Base-by-base conservation (phyloP, 2,797 vertebrate species). In the Sitta carolinensis region DNA sequence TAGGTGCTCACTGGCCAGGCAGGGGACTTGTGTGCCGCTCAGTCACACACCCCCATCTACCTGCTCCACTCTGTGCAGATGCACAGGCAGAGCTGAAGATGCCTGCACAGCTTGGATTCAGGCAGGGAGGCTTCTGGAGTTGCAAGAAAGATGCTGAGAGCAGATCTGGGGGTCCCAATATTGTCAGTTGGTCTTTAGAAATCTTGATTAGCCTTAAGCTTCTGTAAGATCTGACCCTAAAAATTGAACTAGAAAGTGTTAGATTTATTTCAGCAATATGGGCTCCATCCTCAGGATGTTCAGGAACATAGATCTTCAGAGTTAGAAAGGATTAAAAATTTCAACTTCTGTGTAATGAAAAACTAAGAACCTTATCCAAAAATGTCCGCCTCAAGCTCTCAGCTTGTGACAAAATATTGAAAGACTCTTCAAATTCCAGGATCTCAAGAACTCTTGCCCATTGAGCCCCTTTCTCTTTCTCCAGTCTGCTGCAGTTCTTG, bases 281-380 rank as follows among this genome's bases (percentile, higher is more conserved):
- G 73, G 40, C 48, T 91, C 38, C n/a, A 14, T 80, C 69, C n/a
- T 22, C 73, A 73, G 48, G 48, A 52, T 63, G 59, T 76, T 90
- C 52, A 47, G 76, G 48, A 91, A 34, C 85, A 86, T 11, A 88
- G 87, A 88, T 67, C 63, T 90, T 92, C 70, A 84, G 67, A 93
- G 63, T 10, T 66, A 88, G 45, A 70, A 94, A 47, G 87, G 69
- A 91, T 89, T 93, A 91, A 91, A 95, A 93, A 21, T 17, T 83
- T 94, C 42, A 68, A 8, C 67, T 79, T 16, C 47, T 30, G 26
- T 74, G 67, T 90, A 91, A 81, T 6, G 3, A 81, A 94, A 91
- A 96, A 67, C 79, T 79, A 91, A 91, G 58, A 91, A 47, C 42
- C 34, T 91, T 76, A 69, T 67, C 74, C 1, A 0, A 86, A 94